A percentile compares a stretch with the other conserved stretches of the same genome.
phyloP scores from a whole-genome alignment of 1,140 invertebrate species.

The Drosophila rufa region DNA sequence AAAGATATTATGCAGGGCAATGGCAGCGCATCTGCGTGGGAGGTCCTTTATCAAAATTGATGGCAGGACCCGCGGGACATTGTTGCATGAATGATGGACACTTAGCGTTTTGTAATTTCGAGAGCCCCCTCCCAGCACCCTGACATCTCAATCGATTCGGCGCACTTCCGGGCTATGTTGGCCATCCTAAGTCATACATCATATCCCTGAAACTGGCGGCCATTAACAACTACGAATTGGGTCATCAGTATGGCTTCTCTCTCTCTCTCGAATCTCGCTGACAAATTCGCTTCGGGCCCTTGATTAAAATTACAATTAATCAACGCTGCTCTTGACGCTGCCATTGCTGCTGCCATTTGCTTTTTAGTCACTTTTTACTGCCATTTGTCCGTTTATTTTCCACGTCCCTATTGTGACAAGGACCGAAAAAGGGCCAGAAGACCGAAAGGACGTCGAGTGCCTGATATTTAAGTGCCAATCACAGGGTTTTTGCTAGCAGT shows the following conservation, averaged over 20 bases:
- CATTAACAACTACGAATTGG: conserved; percentile 64
- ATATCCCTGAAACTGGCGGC: conserved; percentile 53
- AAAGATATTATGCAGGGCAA: conserved; percentile 31
- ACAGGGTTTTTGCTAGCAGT: conserved; percentile 25
- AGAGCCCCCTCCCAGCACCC: neutral
- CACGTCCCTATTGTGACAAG: conserved; percentile 22
- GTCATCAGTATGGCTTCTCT: conserved; percentile 38
- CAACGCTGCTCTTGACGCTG: conserved; percentile 46
- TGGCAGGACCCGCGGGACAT: conserved; percentile 16
- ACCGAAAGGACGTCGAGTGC: conserved; percentile 14
- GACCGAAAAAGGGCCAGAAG: conserved; percentile 5
- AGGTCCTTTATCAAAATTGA: conserved; percentile 26
- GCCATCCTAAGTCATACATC: conserved; percentile 41
- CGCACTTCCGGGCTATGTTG: conserved; percentile 6
- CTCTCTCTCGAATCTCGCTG: conserved; percentile 5
- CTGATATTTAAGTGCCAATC: conserved; percentile 44
- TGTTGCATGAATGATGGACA: conserved; percentile 33
- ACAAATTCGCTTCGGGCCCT: conserved; percentile 42
- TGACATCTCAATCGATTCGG: conserved; percentile 21
- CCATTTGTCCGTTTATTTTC: conserved; percentile 41
- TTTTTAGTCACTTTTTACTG: conserved; percentile 45
- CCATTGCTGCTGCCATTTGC: conserved; percentile 27
- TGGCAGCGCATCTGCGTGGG: neutral
- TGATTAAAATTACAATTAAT: conserved; percentile 74
- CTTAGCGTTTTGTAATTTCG: conserved; percentile 41